Base-by-base conservation (phyloP, 2,888 invertebrate genomes). In the Phyllotreta striolata region DNA sequence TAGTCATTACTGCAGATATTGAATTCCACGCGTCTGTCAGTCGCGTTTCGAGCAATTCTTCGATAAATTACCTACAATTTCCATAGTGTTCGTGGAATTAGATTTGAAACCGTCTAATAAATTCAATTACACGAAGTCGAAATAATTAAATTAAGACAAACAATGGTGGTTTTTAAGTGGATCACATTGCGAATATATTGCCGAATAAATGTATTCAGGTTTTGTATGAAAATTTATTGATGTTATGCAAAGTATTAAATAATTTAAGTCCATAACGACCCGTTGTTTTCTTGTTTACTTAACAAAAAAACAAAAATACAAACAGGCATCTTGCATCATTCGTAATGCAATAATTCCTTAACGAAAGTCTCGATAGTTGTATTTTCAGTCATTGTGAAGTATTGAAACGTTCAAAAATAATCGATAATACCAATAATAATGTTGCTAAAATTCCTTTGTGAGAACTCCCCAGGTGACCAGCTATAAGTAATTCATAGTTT, bases 181-280 rank as follows among this genome's bases (percentile, higher is more conserved):
- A 39, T 38, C 52, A 34, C 38, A 38, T 49, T 52, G 38, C 39
- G 39, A 38, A 52, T 38, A 38, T 7, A 9, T 10, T 12, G 24
- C 39, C 39, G 38, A 39, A 49, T 49, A 49, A n/a, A 52, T 52
- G 52, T 52, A 52, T 49, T 47, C 47, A n/a, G 13, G 7, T 47
- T 49, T 37, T 10, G 12, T 13, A 52, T 38, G 12, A 38, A 52
- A 52, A 52, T 52, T 52, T 52, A 52, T 39, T 38, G 38, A 39
- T 14, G 13, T 52, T 52, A 52, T 39, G 38, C 52, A 52, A 49
- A 52, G 52, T 38, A 52, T 52, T 52, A 52, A 52, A 10, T 49
- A 49, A 49, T 35, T n/a, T 37, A 1, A 34, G 8, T 49, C 35
- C 2, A 14, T 47, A 47, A 47, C n/a, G 49, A 8, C 10, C 39